These are phyloP conservation scores for Nomada goodeniana DNA, from an alignment of 2,888 invertebrate genomes.

Conservation along the genomic window DNA sequence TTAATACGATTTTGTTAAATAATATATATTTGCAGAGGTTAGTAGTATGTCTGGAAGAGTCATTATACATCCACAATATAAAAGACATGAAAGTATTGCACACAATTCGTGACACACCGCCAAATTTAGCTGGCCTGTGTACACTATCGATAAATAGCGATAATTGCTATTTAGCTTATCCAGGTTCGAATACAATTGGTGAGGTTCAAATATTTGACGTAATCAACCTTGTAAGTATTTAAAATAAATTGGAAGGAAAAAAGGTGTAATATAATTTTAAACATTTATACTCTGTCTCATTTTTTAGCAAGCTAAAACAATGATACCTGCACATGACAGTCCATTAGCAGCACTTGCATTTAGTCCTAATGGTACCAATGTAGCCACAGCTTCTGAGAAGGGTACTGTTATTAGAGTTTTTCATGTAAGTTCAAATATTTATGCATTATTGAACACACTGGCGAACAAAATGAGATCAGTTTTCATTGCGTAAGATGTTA, in stretches of 20 bases:
- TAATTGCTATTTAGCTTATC: slow-evolving; percentile 97
- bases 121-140: slow-evolving; percentile 96
- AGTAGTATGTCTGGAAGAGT: slow-evolving; percentile 98
- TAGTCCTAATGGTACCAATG: slow-evolving; percentile 92
- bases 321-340: slow-evolving; percentile 98
- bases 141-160: slow-evolving; percentile 95
- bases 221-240: slow-evolving; percentile 90
- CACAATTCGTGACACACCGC: slow-evolving; percentile 98
- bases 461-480: no score
- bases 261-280: neutral
- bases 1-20: neutral
- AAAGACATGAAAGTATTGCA: slow-evolving; percentile 99
- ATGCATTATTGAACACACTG: neutral
- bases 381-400: slow-evolving; percentile 95
- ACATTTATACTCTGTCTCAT: slow-evolving; percentile 41
- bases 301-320: slow-evolving; percentile 95
- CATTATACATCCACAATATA: slow-evolving; percentile 99
- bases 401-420: slow-evolving; percentile 99
- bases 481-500: no score
- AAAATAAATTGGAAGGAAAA: neutral
- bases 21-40: slow-evolving; percentile 88
- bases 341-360: slow-evolving; percentile 98
- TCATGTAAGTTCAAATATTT: slow-evolving; percentile 83
- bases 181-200: slow-evolving; percentile 96
- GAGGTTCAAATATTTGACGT: slow-evolving; percentile 98